A percentile compares a stretch with the other conserved stretches of the same genome.
Evolutionary conservation across 2,113 vertebrate genomes (phyloP).

Genomic region (Dunckerocampus dactyliophorus): DNA sequence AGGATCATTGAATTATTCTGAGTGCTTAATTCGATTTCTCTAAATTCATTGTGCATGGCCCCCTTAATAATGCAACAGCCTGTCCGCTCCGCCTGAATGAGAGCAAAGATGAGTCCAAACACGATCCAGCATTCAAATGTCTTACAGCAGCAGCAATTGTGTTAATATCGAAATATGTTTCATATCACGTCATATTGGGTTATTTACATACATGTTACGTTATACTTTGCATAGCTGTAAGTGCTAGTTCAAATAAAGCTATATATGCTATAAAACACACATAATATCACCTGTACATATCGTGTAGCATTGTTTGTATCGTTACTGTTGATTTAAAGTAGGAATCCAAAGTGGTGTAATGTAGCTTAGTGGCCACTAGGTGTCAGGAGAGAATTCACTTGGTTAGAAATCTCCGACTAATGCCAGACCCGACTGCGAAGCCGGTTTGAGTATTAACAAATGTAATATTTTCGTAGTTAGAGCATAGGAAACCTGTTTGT

Average conservation of each 20-base stretch:
- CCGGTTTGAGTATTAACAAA: no score
- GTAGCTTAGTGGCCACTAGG: constrained; percentile 8
- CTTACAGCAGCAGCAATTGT: not conserved
- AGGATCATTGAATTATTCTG: not conserved
- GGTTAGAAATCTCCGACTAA: no score
- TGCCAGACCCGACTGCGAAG: no score
- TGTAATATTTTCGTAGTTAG: no score
- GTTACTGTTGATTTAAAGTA: not conserved
- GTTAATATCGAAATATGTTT: not conserved
- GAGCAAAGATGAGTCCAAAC: not conserved
- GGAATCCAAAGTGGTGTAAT: not conserved
- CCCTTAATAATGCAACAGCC: not conserved
- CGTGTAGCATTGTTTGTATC: not conserved
- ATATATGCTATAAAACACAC: not conserved
- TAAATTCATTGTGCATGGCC: not conserved
- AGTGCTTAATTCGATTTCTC: not conserved
- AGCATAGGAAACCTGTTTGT: no score
- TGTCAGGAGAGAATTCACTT: constrained; percentile 1
- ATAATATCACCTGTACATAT: constrained; percentile 1
- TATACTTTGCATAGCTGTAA: not conserved
- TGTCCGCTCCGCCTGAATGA: no score
- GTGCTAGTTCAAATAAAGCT: not conserved
- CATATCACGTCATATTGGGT: not conserved
- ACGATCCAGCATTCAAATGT: constrained; percentile 28
- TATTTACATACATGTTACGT: not conserved